These are phyloP conservation scores for Chymomyza fuscimana DNA, from an alignment of 2,888 invertebrate species.

Conservation along the genomic window DNA sequence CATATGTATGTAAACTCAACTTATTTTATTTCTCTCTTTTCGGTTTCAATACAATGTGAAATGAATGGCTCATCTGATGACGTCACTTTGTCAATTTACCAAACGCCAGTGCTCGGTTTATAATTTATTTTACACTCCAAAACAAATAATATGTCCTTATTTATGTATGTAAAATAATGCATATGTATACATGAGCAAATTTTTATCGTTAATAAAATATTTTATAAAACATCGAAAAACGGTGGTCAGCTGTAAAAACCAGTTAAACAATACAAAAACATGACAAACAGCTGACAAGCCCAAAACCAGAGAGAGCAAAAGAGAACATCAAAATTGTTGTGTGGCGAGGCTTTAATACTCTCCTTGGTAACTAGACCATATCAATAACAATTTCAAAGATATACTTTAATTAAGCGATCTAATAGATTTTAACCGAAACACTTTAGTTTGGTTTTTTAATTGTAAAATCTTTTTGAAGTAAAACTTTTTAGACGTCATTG, in stretches of 20 bases:
- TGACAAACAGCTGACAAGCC: neutral
- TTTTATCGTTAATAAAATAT: neutral
- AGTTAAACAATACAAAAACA: neutral
- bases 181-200: no score
- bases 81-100: neutral
- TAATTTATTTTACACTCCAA: neutral
- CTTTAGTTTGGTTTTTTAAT: no score
- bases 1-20: neutral
- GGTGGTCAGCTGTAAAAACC: no score
- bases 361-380: no score
- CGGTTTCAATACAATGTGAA: neutral
- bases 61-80: neutral
- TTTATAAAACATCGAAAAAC: neutral
- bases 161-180: no score
- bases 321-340: neutral
- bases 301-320: neutral
- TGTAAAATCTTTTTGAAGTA: no score
- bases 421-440: no score
- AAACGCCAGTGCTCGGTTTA: neutral
- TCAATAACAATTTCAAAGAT: no score
- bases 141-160: no score
- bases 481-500: no score
- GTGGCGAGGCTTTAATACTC: no score
- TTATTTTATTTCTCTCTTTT: neutral
- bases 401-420: no score